Evolutionary conservation across 2,797 vertebrate genomes (phyloP), one percentile per base, ranked within the genome.

Genomic region (Myripristis jacobus): DNA sequence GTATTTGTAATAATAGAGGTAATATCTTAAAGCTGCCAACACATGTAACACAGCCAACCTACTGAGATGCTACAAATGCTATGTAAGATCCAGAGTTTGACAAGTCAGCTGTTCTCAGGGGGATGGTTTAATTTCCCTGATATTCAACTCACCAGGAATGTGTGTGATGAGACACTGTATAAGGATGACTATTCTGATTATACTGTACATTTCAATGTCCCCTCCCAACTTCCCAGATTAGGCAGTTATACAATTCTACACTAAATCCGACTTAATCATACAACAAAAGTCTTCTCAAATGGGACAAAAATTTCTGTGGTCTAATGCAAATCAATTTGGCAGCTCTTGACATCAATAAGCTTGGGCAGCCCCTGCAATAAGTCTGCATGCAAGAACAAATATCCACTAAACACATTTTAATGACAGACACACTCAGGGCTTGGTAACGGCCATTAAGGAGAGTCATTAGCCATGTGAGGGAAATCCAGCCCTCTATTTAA

Each of bases 391-490:
- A 70, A 80, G 70, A 70, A 87, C 73, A 87, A 89, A 89, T 65
- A 86, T 77, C 74, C 74, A 71, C 86, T 85, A 80, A 88, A 92
- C 79, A 89, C 85, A 72, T 84, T 89, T 86, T 88, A 87, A 91
- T 89, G 89, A 82, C 83, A 74, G 81, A 24, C 84, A 75, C 79
- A 60, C 77, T 87, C 75, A 22, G 61, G 65, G 74, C 71, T 78
- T 80, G 73, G 55, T 82, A 78, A 75, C 66, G 76, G 38, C 81
- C 66, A 85, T 87, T 89, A 89, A 83, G 58, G 44, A 66, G 76
- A 85, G 76, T 70, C 81, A 82, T 90, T 90, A 87, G 62, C 38
- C 80, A 55, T 22, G 75, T 75, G 43, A 75, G 75, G 73, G 78
- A 77, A 83, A 87, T 69, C n/a, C 80, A 82, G 72, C 53, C 61